Percentiles rank a stretch among this genome's conserved stretches.
Conservation (phyloP, 1,140 invertebrate genomes). For the Trachelipus rathkii region DNA sequence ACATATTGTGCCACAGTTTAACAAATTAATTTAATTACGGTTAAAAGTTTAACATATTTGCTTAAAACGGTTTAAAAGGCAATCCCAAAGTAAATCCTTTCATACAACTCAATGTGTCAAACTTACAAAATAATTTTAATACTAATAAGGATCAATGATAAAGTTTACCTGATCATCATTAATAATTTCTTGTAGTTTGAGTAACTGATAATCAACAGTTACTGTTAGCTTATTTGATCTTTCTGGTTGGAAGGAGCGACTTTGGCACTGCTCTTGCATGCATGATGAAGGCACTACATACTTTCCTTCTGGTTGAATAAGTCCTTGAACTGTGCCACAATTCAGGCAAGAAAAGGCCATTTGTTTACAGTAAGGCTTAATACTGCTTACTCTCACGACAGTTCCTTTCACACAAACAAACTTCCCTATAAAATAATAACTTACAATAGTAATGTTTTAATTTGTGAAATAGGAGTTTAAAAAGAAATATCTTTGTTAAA, state of each 20-base stretch:
- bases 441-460: not conserved
- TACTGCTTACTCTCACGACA: constrained; percentile 73
- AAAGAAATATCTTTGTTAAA: no score
- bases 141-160: no score
- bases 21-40: no score
- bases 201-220: constrained; percentile 70
- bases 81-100: no score
- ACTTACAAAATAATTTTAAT: no score
- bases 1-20: no score
- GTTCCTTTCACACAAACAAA: constrained; percentile 78
- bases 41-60: no score
- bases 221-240: constrained; percentile 65
- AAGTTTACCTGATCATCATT: constrained; percentile 36
- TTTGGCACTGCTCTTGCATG: constrained; percentile 55
- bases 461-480: no score
- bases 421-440: constrained; percentile 61
- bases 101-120: no score
- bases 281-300: constrained; percentile 59
- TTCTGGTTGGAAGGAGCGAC: constrained; percentile 62
- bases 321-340: constrained; percentile 62
- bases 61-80: no score
- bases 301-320: constrained; percentile 61
- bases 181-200: constrained; percentile 71
- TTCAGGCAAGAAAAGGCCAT: constrained; percentile 72
- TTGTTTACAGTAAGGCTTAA: constrained; percentile 67